These are phyloP conservation scores for Prunella himalayana DNA, from an alignment of 2,113 vertebrate species.

Conservation along the genomic window DNA sequence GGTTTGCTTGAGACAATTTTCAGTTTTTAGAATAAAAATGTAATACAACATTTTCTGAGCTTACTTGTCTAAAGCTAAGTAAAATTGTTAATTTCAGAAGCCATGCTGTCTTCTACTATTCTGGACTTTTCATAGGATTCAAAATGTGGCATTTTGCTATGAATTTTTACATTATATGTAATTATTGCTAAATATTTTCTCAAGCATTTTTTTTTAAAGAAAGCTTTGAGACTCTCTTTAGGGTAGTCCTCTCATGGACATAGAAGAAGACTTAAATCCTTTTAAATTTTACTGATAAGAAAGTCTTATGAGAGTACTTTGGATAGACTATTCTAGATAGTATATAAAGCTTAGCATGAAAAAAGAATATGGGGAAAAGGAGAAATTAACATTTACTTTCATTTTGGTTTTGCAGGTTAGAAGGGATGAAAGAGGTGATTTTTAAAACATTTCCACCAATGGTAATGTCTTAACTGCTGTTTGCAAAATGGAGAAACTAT, in stretches of 20 bases:
- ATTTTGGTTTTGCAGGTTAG: neutral
- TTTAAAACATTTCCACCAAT: neutral
- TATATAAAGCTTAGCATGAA: neutral
- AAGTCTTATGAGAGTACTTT: neutral
- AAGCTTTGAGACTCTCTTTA: neutral
- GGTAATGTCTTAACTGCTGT: neutral
- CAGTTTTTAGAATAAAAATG: neutral
- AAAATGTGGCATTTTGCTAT: neutral
- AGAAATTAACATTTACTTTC: neutral
- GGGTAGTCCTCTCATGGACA: neutral
- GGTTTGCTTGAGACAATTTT: neutral
- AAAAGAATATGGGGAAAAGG: neutral
- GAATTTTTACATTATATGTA: neutral
- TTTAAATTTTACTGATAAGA: neutral
- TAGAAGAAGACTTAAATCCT: neutral
- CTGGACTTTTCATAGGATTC: neutral
- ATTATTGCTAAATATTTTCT: neutral
- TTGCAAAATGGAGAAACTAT: neutral
- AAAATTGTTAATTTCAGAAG: neutral
- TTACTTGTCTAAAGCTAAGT: neutral
- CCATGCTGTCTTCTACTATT: neutral
- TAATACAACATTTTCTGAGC: neutral
- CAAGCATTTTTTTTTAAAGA: neutral
- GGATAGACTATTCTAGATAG: neutral
- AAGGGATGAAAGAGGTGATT: neutral